Base-by-base conservation (phyloP, 2,797 vertebrate genomes). In the Liasis olivaceus region DNA sequence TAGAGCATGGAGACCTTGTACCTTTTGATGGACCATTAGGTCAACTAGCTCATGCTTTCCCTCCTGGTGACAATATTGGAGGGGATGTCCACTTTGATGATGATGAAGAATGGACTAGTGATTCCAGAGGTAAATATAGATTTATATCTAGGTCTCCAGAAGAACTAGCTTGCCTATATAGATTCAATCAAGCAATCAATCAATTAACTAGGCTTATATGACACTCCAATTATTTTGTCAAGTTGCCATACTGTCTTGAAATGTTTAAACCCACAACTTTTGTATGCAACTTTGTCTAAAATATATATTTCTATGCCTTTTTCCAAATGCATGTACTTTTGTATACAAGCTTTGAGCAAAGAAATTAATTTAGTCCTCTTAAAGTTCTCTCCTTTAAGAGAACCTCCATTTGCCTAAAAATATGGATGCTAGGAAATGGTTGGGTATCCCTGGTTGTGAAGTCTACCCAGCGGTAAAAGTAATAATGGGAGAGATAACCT, bases 51-150 rank as follows among this genome's bases (percentile, higher is more conserved):
- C 88, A 88, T 47, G 62, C 72, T 47, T 96, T 93, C 90, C 60
- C 85, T 94, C 72, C 84, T 22, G 22, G 47, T 36, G 69, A 66
- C n/a, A 81, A 77, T 63, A 56, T 93, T 87, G 91, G 86, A 84
- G 91, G 87, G 2, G 56, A 94, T 60, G 42, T 92, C 89, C 85
- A 95, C 72, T 93, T 93, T 63, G 92, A 93, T 94, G 85, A 88
- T n/a, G 92, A 94, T 62, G 87, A 96, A 94, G 87, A 64, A 13
- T 95, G 90, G 93, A 94, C 72, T 91, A 87, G 51, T 81, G 69
- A 93, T 93, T 88, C 20, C 64, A 84, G 64, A 89, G 62, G 62
- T 89, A 58, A 36, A 24, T 66, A 1, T 88, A 28, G 87, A 47
- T 62, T 51, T 58, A 51, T 93, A 56, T 91, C 81, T 28, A 31